These are phyloP conservation scores for Scortum barcoo DNA, from an alignment of 2,113 vertebrate species.

Conservation along the genomic window DNA sequence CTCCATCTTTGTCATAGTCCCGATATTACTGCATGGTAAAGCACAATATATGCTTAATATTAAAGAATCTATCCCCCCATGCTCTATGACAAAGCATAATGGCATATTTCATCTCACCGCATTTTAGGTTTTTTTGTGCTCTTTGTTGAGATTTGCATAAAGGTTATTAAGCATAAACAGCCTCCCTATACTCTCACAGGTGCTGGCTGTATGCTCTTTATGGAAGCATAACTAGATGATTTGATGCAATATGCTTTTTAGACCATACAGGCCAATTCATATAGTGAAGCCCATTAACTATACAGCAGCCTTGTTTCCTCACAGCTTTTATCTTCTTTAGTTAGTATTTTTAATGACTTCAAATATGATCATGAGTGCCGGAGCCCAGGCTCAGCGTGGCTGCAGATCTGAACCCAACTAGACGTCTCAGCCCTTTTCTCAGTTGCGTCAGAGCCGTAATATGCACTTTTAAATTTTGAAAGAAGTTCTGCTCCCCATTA, in stretches of 20 bases:
- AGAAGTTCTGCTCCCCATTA: constrained; percentile 22
- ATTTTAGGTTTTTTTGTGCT: constrained; percentile 16
- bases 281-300: constrained; percentile 42
- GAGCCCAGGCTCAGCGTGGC: constrained; percentile 35
- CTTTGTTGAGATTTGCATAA: constrained; percentile 21
- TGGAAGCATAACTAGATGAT: constrained; percentile 24
- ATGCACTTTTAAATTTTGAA: constrained; percentile 36
- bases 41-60: not conserved
- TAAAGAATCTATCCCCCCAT: not conserved
- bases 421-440: constrained; percentile 16
- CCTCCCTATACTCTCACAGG: constrained; percentile 13
- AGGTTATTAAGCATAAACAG: constrained; percentile 37
- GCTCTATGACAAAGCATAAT: not conserved
- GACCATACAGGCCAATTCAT: constrained; percentile 38
- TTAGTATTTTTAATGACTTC: constrained; percentile 22
- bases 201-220: constrained; percentile 27
- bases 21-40: not conserved
- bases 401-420: constrained; percentile 39
- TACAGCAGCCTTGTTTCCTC: constrained; percentile 18
- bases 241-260: constrained; percentile 29
- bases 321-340: constrained; percentile 43
- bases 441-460: constrained; percentile 27
- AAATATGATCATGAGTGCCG: constrained; percentile 36
- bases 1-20: not conserved
- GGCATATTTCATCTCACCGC: not conserved